Base-by-base conservation (phyloP, 2,113 vertebrate species). In the Oncorhynchus mykiss region DNA sequence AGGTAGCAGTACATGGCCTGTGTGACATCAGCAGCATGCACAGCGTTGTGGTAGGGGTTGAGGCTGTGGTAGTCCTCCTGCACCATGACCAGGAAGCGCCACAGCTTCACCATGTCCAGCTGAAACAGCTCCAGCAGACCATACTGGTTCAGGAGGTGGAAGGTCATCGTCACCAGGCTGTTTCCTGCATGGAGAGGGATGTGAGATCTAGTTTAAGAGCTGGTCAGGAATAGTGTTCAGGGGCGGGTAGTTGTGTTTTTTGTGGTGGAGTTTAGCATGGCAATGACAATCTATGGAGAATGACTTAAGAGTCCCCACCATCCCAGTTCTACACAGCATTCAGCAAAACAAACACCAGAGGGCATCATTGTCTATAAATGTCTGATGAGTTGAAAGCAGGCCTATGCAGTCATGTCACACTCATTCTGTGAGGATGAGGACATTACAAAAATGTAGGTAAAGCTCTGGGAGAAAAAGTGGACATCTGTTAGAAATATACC, bases 1-100 rank as follows among this genome's bases (percentile, higher is more conserved):
- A 99, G 87, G 91, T 97, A 99, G 95, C 98, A 99, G 94, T 99
- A 96, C 97, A 99, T 99, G 93, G 98, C 98, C 95, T 99, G 98
- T 90, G 98, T 99, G 86, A 99, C 97, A 51, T 99, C 98, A 77
- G 98, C 98, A 89, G 98, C 98, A 57, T 99, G 98, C 86, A 99
- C 95, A 83, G 97, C 96, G 24, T 99, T 99, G 90, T 99, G 98
- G 78, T 99, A 99, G 64, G 98, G 98, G 87, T 99, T 99, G 77
- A 97, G 95, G 85, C 95, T 95, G 91, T 97, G 97, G 91, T 99
- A 99, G 92, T 99, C 98, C 91, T 99, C 98, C 91, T 99, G 98
- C 88, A 99, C 96, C 97, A 99, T 94, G 82, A 99, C 98, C 93
- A 98, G 94, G 95, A 99, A 99, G 91, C 95, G 94, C 90, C 97